A percentile compares a stretch with the other conserved stretches of the same genome.
phyloP scores from a whole-genome alignment of 2,113 vertebrate genomes.

The Laticauda laticaudata region DNA sequence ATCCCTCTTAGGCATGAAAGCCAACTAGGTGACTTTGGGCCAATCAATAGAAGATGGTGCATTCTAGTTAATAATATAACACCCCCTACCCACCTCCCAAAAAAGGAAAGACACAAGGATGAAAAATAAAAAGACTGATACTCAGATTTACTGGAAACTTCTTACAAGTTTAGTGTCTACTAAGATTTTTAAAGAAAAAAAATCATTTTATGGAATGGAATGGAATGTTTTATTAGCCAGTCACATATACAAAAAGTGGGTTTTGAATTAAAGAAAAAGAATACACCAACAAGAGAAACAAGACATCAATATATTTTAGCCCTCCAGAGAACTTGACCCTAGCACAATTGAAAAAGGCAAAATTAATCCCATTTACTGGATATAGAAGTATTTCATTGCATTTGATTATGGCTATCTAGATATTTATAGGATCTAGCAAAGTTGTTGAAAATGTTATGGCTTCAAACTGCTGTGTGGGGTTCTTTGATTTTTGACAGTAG shows the following conservation, averaged over 20 bases:
- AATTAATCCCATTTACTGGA: slow-evolving; percentile 26
- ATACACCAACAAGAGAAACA: neutral
- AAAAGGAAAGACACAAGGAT: neutral
- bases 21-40: neutral
- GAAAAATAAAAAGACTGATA: neutral
- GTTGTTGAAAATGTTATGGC: neutral
- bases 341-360: slow-evolving; percentile 14
- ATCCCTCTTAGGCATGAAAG: neutral
- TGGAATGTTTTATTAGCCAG: neutral
- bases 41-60: neutral
- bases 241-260: neutral
- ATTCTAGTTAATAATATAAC: too few species aligned
- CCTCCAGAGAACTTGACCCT: slow-evolving; percentile 21
- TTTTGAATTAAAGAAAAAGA: neutral
- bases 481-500: slow-evolving; percentile 30
- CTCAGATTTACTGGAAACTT: neutral
- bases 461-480: slow-evolving; percentile 30
- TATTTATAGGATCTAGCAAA: slow-evolving; percentile 31
- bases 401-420: slow-evolving; percentile 42
- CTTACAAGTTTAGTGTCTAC: neutral
- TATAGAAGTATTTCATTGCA: slow-evolving; percentile 3
- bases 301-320: slow-evolving; percentile 2
- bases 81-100: too few species aligned
- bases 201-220: neutral
- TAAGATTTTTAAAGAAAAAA: neutral